Conservation (phyloP, 2,113 vertebrate species). For the Oryzias celebensis region DNA sequence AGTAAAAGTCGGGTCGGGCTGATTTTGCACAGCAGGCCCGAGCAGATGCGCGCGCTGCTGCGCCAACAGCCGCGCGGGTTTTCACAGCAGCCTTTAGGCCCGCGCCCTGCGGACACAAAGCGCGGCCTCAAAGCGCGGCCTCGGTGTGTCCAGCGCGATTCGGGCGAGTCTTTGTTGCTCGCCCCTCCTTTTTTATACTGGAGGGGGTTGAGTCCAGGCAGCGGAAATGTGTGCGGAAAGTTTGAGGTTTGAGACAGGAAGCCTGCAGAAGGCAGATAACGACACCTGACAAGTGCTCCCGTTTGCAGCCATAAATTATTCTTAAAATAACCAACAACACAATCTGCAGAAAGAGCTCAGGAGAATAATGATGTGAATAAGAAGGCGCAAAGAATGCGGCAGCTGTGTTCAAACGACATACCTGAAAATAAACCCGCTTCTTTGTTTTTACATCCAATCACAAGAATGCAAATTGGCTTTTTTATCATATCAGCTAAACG, state of each 20-base stretch:
- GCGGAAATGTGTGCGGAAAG: conserved; percentile 81
- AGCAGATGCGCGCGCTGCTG: conserved; percentile 68
- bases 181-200: background rate
- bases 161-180: conserved; percentile 42
- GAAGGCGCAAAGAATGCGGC: background rate
- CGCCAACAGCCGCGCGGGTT: conserved; percentile 73
- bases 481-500: no score
- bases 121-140: conserved; percentile 19
- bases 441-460: no score
- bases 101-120: conserved; percentile 1
- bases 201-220: conserved; percentile 37
- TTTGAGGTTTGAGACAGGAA: conserved; percentile 82
- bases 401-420: no score
- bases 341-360: conserved; percentile 30
- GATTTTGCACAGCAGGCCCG: conserved; percentile 75
- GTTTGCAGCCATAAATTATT: conserved; percentile 75
- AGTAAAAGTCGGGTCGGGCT: conserved; percentile 72
- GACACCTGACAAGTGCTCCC: conserved; percentile 79
- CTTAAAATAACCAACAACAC: conserved; percentile 74
- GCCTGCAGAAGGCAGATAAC: conserved; percentile 80
- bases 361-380: conserved; percentile 20
- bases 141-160: conserved; percentile 29
- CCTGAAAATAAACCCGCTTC: no score
- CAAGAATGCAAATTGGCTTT: no score
- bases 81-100: conserved; percentile 48